Evolutionary conservation across 2,888 invertebrate species (phyloP), one percentile per base, ranked within the genome.

Genomic region (Aquatica leii): DNA sequence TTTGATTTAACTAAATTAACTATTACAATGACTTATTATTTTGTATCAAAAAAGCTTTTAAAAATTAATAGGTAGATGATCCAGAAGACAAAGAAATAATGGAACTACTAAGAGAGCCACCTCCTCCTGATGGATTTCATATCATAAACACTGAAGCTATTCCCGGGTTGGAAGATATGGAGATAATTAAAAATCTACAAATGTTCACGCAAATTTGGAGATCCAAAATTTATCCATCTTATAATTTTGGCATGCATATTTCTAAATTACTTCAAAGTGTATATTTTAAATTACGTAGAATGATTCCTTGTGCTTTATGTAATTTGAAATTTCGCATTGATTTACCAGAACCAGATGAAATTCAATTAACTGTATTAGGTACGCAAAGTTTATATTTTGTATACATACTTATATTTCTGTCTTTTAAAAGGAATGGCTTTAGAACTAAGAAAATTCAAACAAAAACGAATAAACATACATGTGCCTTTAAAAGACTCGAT

Each of bases 141-240:
- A 87, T 93, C 48, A 92, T 91, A 46, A 93, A 92, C 75, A 92
- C 92, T 0, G 91, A 93, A 79, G 84, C 84, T 24, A 87, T 92
- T 59, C 92, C 92, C 1, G 93, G 92, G 0, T 82, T 90, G 64
- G 85, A 87, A 46, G 88, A 88, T 64, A 82, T 88, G 67, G 89
- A 90, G 73, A 85, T 88, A 8, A 88, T 90, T 0, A 84, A 86
- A 70, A 90, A 90, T 78, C 81, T 91, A 41, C 91, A 94, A 84
- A 92, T 93, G 91, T 94, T 94, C 76, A 89, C 93, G 0, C 94
- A 95, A 78, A 88, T 95, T 15, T 92, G 92, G 84, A 82, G 89
- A 37, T 86, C 88, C 0, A 89, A 89, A 76, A 83, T 89, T 37
- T 82, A 83, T 68, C 80, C 82, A 1, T 81, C 84, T 0, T 82